Percentiles rank a stretch among this genome's conserved stretches.
Evolutionary conservation across 1,140 invertebrate species (phyloP).

Genomic region (Aphis craccivora): DNA sequence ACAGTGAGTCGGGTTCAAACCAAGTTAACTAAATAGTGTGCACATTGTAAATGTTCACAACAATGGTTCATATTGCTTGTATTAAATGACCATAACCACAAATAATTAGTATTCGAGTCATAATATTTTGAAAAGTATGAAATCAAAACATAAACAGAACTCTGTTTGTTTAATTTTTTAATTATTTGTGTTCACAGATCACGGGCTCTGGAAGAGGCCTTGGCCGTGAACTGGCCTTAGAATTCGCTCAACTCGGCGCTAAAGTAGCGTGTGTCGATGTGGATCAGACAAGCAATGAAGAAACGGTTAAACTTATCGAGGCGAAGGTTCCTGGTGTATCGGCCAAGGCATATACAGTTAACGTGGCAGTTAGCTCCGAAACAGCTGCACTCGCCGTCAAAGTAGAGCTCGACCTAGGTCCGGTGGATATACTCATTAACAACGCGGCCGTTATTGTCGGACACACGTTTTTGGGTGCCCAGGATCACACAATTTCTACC

Average conservation of each 20-base stretch:
- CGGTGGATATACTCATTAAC: constrained; percentile 65
- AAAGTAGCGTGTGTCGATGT: constrained; percentile 74
- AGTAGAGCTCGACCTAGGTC: constrained; percentile 64
- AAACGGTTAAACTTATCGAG: constrained; percentile 65
- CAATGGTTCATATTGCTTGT: too few relatives aligned
- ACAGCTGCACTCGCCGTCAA: constrained; percentile 62
- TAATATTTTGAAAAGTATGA: background rate
- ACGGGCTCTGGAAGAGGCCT: constrained; percentile 75
- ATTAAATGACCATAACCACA: background rate
- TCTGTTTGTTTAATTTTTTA: background rate
- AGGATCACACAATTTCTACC: constrained; percentile 64
- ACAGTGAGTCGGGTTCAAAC: background rate
- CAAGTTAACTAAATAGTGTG: background rate
- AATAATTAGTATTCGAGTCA: background rate
- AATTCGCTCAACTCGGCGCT: constrained; percentile 70
- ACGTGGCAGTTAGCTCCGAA: constrained; percentile 62
- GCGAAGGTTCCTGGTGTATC: constrained; percentile 34
- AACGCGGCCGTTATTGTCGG: constrained; percentile 61
- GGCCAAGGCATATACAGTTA: constrained; percentile 63
- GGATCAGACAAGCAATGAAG: constrained; percentile 67
- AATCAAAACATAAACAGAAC: background rate
- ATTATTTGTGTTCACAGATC: constrained; percentile 65
- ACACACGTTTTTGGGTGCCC: constrained; percentile 73
- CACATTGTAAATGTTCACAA: too few relatives aligned
- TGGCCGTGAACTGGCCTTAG: constrained; percentile 72